Evolutionary conservation across 64 coral and sea anemone genomes (phyloP).

Genomic region (Acropora tenuis): DNA sequence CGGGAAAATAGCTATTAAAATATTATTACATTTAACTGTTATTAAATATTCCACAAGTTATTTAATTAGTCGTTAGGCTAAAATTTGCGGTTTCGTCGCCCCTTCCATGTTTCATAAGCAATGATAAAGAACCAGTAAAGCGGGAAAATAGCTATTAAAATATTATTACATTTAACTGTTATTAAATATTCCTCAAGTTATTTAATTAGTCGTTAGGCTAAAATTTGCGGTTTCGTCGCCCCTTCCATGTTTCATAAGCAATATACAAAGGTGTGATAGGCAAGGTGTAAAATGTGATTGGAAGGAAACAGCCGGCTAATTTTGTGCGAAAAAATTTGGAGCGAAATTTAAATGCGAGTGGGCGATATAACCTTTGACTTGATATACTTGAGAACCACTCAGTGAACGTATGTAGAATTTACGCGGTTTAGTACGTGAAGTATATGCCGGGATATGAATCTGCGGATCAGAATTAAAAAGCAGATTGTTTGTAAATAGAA

Average conservation of each 20-base stretch:
- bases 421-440: background rate
- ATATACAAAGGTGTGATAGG: background rate
- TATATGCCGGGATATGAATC: background rate
- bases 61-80: conserved; percentile 11
- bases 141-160: background rate
- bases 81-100: background rate
- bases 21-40: background rate
- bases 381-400: background rate
- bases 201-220: conserved; percentile 11
- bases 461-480: too few relatives aligned
- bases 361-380: background rate
- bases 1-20: background rate
- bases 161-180: background rate
- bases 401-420: background rate
- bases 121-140: conserved; percentile 77
- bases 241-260: background rate
- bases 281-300: background rate
- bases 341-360: background rate
- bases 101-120: too few relatives aligned
- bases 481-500: conserved; percentile 17
- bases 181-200: background rate
- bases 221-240: background rate
- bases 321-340: background rate
- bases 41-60: background rate
- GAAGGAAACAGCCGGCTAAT: background rate